Evolutionary conservation across 2,113 vertebrate species (phyloP).

Genomic region (Epinephelus moara): DNA sequence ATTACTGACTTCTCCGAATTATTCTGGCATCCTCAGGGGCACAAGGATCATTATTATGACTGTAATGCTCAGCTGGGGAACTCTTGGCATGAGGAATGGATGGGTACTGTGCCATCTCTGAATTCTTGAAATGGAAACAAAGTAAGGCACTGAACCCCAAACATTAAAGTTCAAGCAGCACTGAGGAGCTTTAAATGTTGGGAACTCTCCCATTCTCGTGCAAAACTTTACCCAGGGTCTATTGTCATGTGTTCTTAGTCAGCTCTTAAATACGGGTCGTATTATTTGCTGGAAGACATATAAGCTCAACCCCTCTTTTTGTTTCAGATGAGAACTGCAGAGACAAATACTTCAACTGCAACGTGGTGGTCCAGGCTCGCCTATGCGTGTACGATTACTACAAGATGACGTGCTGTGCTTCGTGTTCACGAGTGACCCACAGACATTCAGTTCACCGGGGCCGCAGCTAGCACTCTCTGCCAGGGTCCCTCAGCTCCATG

Average conservation of each 20-base stretch:
- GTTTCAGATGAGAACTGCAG: conserved; percentile 93
- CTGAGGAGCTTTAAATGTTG: background rate
- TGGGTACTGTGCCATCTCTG: background rate
- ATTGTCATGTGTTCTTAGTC: background rate
- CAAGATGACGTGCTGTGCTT: conserved; percentile 92
- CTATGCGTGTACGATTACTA: conserved; percentile 97
- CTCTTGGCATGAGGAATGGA: background rate
- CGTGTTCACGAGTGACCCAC: conserved; percentile 88
- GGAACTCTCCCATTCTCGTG: background rate
- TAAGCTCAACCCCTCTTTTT: background rate
- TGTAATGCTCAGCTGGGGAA: background rate
- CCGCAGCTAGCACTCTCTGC: conserved; percentile 85
- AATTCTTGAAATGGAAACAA: background rate
- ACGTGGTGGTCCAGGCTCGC: conserved; percentile 96
- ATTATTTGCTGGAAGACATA: background rate
- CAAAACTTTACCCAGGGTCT: background rate
- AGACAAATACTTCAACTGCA: conserved; percentile 97
- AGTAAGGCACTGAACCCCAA: background rate
- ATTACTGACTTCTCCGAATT: background rate
- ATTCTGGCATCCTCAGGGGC: conserved; percentile 11
- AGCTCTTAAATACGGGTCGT: background rate
- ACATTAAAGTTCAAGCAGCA: background rate
- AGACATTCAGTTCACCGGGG: conserved; percentile 83
- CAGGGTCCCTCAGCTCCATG: conserved; percentile 22
- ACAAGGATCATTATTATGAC: background rate